Percentiles rank a stretch among this genome's conserved stretches.
These are phyloP conservation scores for Illadopsis cleaveri DNA, from an alignment of 2,113 vertebrate species.

Conservation along the genomic window DNA sequence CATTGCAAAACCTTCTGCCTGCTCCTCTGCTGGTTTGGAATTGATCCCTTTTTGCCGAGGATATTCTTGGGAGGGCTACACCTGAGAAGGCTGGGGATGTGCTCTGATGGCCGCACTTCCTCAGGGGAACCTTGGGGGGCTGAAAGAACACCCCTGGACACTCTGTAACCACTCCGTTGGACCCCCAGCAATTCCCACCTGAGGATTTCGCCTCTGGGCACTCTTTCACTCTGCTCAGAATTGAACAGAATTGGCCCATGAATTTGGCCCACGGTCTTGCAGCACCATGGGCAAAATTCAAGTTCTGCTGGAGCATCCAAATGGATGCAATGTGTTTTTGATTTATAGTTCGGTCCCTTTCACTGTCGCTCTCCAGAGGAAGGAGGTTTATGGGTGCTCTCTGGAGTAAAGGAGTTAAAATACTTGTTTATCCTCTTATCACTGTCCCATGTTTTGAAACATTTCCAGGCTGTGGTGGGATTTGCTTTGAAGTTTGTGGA, in stretches of 20 bases:
- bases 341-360: background rate
- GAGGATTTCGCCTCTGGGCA: background rate
- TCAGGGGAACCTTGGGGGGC: rapidly evolving
- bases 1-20: background rate
- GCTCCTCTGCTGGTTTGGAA: background rate
- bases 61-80: background rate
- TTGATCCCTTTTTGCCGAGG: background rate
- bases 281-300: rapidly evolving
- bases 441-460: constrained; percentile 6
- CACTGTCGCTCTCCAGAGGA: rapidly evolving
- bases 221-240: background rate
- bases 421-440: constrained; percentile 7
- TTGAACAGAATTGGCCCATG: background rate
- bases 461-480: background rate
- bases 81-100: rapidly evolving
- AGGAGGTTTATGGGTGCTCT: background rate
- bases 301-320: background rate
- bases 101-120: background rate
- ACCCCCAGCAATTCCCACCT: background rate
- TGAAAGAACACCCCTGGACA: background rate
- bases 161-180: rapidly evolving
- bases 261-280: background rate
- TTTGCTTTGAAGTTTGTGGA: constrained; percentile 20
- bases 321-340: background rate
- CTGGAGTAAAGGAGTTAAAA: background rate